These are phyloP conservation scores for Eristalis pertinax DNA, from an alignment of 2,888 invertebrate genomes.

Conservation along the genomic window DNA sequence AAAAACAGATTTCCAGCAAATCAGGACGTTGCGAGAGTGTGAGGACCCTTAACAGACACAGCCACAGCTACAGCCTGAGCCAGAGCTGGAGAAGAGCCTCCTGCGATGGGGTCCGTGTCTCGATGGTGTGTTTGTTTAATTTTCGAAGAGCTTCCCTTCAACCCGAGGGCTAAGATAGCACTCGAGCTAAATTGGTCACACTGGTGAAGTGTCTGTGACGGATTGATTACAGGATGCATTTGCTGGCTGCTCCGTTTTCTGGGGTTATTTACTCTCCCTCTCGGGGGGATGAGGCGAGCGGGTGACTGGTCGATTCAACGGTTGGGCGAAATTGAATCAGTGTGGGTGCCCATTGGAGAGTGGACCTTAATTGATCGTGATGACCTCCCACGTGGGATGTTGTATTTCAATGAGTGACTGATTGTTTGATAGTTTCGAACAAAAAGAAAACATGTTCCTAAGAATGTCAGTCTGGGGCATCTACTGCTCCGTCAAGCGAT, in stretches of 20 bases:
- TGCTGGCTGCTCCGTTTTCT: neutral
- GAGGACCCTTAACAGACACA: conserved; percentile 40
- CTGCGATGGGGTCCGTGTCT: conserved; percentile 23
- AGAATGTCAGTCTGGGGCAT: neutral
- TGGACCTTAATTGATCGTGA: neutral
- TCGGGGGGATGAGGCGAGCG: neutral
- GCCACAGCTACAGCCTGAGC: neutral
- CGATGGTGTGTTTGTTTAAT: conserved; percentile 67
- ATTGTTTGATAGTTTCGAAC: neutral
- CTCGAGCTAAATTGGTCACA: conserved; percentile 67
- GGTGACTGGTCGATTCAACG: no score
- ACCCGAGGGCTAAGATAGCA: conserved; percentile 58
- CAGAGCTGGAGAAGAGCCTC: neutral
- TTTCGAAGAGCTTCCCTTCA: conserved; percentile 56
- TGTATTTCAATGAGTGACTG: neutral
- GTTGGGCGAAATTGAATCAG: neutral
- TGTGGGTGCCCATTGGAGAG: neutral
- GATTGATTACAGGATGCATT: conserved; percentile 65
- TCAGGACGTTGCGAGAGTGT: conserved; percentile 54
- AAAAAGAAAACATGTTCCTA: neutral
- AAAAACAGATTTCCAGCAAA: conserved; percentile 60
- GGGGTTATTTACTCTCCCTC: neutral
- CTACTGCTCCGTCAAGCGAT: neutral
- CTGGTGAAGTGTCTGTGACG: conserved; percentile 50
- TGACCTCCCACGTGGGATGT: neutral